Evolutionary conservation across 2,113 vertebrate species (phyloP).

Genomic region (Silurus asotus): DNA sequence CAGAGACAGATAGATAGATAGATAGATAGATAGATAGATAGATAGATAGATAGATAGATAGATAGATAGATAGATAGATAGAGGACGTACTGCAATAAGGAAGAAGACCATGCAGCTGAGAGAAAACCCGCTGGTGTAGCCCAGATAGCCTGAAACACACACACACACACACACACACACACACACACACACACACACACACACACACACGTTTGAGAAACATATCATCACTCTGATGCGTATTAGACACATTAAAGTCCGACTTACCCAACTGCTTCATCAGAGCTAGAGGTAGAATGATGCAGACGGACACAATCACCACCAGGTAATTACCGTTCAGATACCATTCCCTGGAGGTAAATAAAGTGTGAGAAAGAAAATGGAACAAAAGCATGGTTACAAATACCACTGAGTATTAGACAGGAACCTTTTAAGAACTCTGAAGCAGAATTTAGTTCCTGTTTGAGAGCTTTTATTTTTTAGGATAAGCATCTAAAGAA

Average conservation of each 20-base stretch:
- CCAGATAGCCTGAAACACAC: conserved; percentile 87
- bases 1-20: not conserved
- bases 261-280: conserved; percentile 94
- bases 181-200: conserved; percentile 36
- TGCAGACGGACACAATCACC: conserved; percentile 79
- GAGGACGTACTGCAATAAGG: conserved; percentile 87
- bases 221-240: not conserved
- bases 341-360: conserved; percentile 81
- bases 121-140: conserved; percentile 98
- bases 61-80: not conserved
- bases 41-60: not conserved
- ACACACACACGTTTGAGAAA: conserved; percentile 18
- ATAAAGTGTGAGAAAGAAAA: not conserved
- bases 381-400: no score
- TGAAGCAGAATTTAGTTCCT: not conserved
- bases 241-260: no score
- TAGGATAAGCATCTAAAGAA: not conserved
- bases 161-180: conserved; percentile 39
- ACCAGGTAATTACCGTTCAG: conserved; percentile 87
- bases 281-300: conserved; percentile 92
- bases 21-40: not conserved
- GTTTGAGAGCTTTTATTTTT: not conserved
- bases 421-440: not conserved
- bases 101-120: conserved; percentile 98
- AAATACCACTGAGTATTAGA: not conserved